phyloP scores from a whole-genome alignment of 2,113 vertebrate species.

The Pongo abelii region DNA sequence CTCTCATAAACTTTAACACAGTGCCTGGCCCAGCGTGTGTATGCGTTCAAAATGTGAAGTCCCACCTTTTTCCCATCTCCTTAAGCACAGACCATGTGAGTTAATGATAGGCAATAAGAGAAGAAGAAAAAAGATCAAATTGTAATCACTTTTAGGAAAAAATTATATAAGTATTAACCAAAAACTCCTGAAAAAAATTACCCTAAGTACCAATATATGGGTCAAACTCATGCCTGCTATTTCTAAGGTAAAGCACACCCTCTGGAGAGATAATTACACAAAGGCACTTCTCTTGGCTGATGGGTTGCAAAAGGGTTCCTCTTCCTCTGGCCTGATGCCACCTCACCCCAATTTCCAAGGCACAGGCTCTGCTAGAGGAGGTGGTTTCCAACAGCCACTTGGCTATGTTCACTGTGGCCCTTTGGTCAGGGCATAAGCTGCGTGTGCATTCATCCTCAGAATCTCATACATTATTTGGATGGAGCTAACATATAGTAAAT shows the following conservation, averaged over 20 bases:
- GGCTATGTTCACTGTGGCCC: not conserved
- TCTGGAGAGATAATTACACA: not conserved
- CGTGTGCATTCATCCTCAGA: not conserved
- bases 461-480: rapidly evolving
- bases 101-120: not conserved
- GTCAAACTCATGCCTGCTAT: not conserved
- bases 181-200: not conserved
- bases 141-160: not conserved
- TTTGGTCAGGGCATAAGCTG: too few relatives aligned
- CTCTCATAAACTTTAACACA: not conserved
- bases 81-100: not conserved
- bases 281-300: not conserved
- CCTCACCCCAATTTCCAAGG: rapidly evolving
- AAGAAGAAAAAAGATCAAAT: not conserved
- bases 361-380: rapidly evolving
- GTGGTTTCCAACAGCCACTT: rapidly evolving
- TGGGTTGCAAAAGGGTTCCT: not conserved
- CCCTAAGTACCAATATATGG: not conserved
- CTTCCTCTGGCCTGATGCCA: not conserved
- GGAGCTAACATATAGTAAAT: not conserved
- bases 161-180: not conserved
- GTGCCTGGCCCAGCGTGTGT: not conserved
- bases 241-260: not conserved
- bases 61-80: not conserved
- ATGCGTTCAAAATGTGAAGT: not conserved